Percentiles rank a stretch among this genome's conserved stretches.
Evolutionary conservation across 30 jellyfish, hydroid and myxozoan genomes (phyloP).

Genomic region (Turritopsis dohrnii): DNA sequence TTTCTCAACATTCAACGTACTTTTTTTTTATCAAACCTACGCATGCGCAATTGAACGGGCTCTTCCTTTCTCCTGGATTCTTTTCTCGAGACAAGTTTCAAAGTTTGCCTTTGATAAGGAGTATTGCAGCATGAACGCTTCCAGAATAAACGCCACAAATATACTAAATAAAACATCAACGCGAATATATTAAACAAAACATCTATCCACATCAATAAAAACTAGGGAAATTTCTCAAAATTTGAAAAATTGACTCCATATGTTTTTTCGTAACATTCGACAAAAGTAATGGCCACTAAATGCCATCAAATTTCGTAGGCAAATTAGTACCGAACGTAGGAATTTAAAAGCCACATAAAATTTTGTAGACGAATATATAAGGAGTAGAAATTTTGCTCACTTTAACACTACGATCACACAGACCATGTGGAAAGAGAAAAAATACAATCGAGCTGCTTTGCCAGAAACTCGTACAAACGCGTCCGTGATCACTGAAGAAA

Average conservation of each 20-base stretch:
- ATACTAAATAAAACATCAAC: constrained; percentile 39
- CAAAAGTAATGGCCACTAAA: too few species aligned
- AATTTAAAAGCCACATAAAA: background rate
- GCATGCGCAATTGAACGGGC: constrained; percentile 44
- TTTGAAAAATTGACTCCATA: too few species aligned
- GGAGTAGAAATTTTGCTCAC: constrained; percentile 37
- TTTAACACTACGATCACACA: constrained; percentile 93
- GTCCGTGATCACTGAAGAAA: constrained; percentile 59
- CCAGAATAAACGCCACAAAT: constrained; percentile 92
- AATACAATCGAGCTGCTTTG: constrained; percentile 71
- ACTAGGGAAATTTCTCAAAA: too few species aligned
- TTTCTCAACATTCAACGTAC: too few species aligned
- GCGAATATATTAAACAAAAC: too few species aligned
- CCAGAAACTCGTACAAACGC: constrained; percentile 83
- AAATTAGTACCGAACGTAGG: too few species aligned
- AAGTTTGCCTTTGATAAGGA: constrained; percentile 77
- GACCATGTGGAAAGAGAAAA: constrained; percentile 77
- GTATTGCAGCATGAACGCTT: constrained; percentile 96
- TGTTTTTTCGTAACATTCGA: too few species aligned
- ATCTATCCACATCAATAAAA: too few species aligned
- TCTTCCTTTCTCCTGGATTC: constrained; percentile 74
- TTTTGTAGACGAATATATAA: background rate
- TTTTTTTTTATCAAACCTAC: background rate
- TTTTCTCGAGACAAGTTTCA: constrained; percentile 82
- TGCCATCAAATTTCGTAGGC: too few species aligned